Percentiles rank a stretch among this genome's conserved stretches.
Evolutionary conservation across 2,888 invertebrate species (phyloP).

Genomic region (Prionchulus punctatus): DNA sequence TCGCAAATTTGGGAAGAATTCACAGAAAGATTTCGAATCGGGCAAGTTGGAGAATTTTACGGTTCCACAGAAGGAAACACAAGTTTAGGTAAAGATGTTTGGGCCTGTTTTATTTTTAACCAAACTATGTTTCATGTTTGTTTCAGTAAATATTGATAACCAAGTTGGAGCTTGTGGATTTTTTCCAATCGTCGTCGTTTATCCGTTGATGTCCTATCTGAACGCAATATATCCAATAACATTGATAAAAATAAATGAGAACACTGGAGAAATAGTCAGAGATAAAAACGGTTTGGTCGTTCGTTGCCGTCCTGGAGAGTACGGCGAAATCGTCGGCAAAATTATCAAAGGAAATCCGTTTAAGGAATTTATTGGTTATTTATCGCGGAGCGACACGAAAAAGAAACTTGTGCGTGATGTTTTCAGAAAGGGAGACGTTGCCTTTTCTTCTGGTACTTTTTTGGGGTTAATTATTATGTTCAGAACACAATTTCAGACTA

Average conservation of each 20-base stretch:
- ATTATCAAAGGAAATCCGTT: conserved; percentile 73
- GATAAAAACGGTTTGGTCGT: conserved; percentile 65
- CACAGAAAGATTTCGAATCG: conserved; percentile 64
- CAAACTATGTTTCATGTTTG: conserved; percentile 10
- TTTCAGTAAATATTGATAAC: conserved; percentile 70
- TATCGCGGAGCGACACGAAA: conserved; percentile 64
- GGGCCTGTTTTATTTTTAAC: too few relatives aligned
- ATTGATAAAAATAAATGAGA: conserved; percentile 70
- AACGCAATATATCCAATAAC: conserved; percentile 78
- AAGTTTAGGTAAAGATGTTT: conserved; percentile 50
- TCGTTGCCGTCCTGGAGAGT: conserved; percentile 65
- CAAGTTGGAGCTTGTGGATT: conserved; percentile 88
- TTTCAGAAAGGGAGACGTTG: conserved; percentile 70
- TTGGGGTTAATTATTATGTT: conserved; percentile 7
- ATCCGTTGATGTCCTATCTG: conserved; percentile 58
- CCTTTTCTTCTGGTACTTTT: conserved; percentile 59
- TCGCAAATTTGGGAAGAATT: conserved; percentile 87
- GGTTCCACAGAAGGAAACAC: conserved; percentile 97
- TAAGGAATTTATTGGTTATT: conserved; percentile 80
- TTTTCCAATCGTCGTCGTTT: conserved; percentile 55
- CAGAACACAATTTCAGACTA: too few relatives aligned
- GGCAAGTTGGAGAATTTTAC: conserved; percentile 75
- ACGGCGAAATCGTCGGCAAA: conserved; percentile 89
- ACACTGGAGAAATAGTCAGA: conserved; percentile 73
- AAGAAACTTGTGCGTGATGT: conserved; percentile 80